Evolutionary conservation across 2,888 invertebrate genomes (phyloP), one percentile per base, ranked within the genome.

Genomic region (Conomelus anceps): DNA sequence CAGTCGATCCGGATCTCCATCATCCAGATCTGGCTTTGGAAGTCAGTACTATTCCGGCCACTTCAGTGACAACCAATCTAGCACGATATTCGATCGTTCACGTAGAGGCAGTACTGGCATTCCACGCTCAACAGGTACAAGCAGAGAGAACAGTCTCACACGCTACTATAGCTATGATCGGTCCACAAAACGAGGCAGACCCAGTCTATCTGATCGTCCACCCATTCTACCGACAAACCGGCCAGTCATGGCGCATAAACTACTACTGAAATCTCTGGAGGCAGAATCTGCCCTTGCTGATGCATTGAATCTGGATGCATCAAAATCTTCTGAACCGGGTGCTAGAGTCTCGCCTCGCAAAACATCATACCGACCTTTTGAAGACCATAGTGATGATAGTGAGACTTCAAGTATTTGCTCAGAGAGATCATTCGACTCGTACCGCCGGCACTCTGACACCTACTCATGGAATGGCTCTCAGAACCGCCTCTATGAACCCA

Each of bases 381-480:
- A 97, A 26, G 97, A 98, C 92, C 96, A 96, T 92, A 96, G 96
- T 20, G 97, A 97, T 92, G 98, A 98, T 92, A 98, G 98, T 11
- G 99, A 99, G 93, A 98, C 98, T 0, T 99, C 98, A 87, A 98
- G 98, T 92, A 97, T 99, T 17, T 98, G 98, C 93, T 99, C 98
- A 0, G 99, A 99, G 92, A 94, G 97, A 26, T 98, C 98, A 88
- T 95, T 97, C 91, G 97, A 98, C 93, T 97, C 97, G 1, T 97
- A 95, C 92, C 95, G 97, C 90, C 94, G 97, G 91, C 96, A 95
- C 63, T 96, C 96, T 92, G 98, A 98, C 94, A 96, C 96, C 92
- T 96, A 96, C 92, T 97, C 97, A 90, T 97, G 97, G 96, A 96
- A 96, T 92, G 97, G 97, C 88, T 97, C 97, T 20, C 96, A 96